Conservation (phyloP, 2,113 vertebrate genomes). For the Oryctolagus cuniculus region DNA sequence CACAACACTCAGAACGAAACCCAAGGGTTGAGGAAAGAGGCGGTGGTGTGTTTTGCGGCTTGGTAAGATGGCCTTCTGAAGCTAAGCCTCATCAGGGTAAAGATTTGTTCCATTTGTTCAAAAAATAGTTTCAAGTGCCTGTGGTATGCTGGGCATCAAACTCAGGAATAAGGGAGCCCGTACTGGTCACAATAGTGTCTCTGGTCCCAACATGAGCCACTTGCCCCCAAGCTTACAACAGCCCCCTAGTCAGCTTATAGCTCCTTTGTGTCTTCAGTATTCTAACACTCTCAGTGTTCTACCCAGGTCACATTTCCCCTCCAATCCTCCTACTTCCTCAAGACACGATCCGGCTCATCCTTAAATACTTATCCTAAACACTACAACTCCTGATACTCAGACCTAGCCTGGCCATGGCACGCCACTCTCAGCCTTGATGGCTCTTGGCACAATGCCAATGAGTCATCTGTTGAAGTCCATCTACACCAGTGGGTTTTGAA, state of each 20-base stretch:
- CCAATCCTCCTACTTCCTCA: neutral
- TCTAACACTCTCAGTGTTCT: fast-evolving
- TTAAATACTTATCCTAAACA: neutral
- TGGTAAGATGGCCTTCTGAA: neutral
- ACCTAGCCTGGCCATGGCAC: neutral
- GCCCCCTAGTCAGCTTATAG: neutral
- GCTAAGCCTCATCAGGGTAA: neutral
- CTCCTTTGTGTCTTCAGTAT: neutral
- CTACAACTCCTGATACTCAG: neutral
- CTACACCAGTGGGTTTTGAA: neutral
- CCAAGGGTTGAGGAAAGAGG: neutral
- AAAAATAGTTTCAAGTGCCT: neutral
- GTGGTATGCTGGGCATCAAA: too few species aligned
- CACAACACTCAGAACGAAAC: neutral
- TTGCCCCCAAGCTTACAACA: neutral
- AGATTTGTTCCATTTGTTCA: neutral
- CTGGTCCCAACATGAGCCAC: neutral
- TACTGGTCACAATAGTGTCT: neutral
- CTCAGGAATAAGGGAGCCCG: neutral
- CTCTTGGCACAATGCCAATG: neutral
- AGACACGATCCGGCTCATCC: neutral
- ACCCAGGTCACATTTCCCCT: neutral
- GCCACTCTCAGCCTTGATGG: neutral
- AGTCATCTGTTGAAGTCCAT: neutral
- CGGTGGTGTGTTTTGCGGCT: neutral